phyloP scores from a whole-genome alignment of 2,888 invertebrate genomes.

The Apodemia zela region DNA sequence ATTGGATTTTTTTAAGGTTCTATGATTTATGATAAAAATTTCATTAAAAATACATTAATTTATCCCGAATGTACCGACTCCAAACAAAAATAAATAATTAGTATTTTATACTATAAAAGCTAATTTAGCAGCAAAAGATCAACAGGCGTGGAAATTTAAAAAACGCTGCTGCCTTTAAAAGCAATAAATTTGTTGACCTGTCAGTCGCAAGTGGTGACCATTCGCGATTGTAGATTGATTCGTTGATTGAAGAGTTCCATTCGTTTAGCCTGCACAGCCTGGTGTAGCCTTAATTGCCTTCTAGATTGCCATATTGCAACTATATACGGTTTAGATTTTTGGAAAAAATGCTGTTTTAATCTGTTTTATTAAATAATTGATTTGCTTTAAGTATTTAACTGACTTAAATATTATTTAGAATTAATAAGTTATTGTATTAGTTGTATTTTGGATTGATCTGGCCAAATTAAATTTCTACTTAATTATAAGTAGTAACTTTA shows the following conservation, averaged over 20 bases:
- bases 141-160: conserved; percentile 74
- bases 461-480: no score
- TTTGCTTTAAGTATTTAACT: no score
- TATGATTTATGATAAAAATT: no score
- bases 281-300: conserved; percentile 72
- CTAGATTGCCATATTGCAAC: conserved; percentile 54
- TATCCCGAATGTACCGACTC: no score
- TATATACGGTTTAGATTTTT: conserved; percentile 10
- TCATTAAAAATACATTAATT: no score
- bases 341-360: neutral
- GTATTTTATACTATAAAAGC: neutral
- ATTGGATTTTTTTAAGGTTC: no score
- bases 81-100: no score
- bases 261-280: conserved; percentile 67
- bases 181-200: conserved; percentile 76
- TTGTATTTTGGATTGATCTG: no score
- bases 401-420: no score
- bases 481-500: no score
- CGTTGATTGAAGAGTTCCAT: conserved; percentile 78
- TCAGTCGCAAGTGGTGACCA: conserved; percentile 74
- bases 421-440: no score
- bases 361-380: no score
- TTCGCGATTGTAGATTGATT: conserved; percentile 78
- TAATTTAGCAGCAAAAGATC: conserved; percentile 39
- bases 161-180: conserved; percentile 52